Evolutionary conservation across 2,888 invertebrate genomes (phyloP), one percentile per base, ranked within the genome.

Genomic region (Plagodis dolabraria): DNA sequence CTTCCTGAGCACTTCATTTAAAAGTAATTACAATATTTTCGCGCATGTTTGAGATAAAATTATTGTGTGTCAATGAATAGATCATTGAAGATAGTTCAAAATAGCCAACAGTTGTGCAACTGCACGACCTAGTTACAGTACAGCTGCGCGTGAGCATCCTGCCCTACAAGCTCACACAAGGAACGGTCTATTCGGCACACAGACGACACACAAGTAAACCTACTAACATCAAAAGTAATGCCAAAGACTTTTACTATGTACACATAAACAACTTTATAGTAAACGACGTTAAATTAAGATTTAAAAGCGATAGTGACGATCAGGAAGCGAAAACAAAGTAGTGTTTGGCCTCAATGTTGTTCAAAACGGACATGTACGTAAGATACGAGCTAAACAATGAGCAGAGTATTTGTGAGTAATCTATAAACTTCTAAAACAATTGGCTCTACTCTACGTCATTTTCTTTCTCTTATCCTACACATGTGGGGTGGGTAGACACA

Each of bases 71-170:
- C 22, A 22, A 4, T 22, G 4, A 22, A 43, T 40, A 7, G 42
- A 50, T 10, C 33, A 45, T 49, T 40, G 8, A 43, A 9, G 38
- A 7, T 42, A 9, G 34, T 12, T 57, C 36, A 40, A 47, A 65
- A 65, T 58, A 60, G 50, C 57, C 22, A 38, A 42, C 43, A 43
- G 43, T 63, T 61, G 38, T 60, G 64, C 55, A 62, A 64, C 49
- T 57, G 63, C 43, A 50, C 44, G 63, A 62, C 61, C 64, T 34
- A 57, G 50, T 61, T 59, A 9, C 43, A n/a, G 10, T 33, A 47
- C 53, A 58, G 42, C 43, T 58, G 52, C 11, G 56, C 53, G 36
- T 38, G 33, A 56, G 7, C 56, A 57, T 47, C 11, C 38, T n/a
- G 10, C 47, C 6, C 8, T 33, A 11, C 44, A 52, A 33, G 44